These are phyloP conservation scores for Pollenia amentaria DNA, from an alignment of 2,888 invertebrate species.

Conservation along the genomic window DNA sequence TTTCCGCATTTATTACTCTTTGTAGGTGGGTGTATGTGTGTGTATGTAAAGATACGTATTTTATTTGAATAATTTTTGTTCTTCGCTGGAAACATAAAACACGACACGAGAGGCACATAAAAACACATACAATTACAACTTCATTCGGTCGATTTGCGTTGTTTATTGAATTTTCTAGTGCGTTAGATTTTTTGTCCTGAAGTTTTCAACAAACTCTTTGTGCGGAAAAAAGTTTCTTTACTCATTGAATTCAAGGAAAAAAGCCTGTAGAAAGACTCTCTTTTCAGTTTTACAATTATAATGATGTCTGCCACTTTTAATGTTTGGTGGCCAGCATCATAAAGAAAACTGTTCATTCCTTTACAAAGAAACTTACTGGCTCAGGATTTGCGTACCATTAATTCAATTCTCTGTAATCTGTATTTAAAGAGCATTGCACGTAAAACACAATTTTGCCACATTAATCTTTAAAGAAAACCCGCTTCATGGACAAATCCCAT, in stretches of 20 bases:
- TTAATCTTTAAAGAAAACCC: not conserved
- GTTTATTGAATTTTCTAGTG: conserved; percentile 38
- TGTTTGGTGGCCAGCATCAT: conserved; percentile 47
- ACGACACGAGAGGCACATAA: not conserved
- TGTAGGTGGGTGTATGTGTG: not conserved
- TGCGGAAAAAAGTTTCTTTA: not conserved
- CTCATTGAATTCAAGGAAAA: conserved; percentile 1
- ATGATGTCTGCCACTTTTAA: conserved; percentile 40
- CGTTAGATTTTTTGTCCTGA: not conserved
- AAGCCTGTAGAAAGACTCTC: not conserved
- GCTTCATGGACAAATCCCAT: conserved; percentile 18
- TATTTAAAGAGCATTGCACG: conserved; percentile 52
- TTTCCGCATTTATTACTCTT: conserved; percentile 42
- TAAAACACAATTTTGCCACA: conserved; percentile 33
- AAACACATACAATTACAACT: conserved; percentile 64
- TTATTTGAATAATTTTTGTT: conserved; percentile 57
- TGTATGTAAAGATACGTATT: not conserved
- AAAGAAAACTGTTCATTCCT: conserved; percentile 10
- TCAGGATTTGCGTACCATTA: conserved; percentile 75
- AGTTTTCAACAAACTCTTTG: conserved; percentile 39
- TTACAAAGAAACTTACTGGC: conserved; percentile 52
- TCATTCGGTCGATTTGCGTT: conserved; percentile 63
- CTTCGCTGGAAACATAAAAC: conserved; percentile 6
- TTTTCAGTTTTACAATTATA: not conserved
- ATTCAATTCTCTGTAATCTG: conserved; percentile 66